Percentiles rank a stretch among this genome's conserved stretches.
These are phyloP conservation scores for Polia nebulosa DNA, from an alignment of 2,888 invertebrate species.

Conservation along the genomic window DNA sequence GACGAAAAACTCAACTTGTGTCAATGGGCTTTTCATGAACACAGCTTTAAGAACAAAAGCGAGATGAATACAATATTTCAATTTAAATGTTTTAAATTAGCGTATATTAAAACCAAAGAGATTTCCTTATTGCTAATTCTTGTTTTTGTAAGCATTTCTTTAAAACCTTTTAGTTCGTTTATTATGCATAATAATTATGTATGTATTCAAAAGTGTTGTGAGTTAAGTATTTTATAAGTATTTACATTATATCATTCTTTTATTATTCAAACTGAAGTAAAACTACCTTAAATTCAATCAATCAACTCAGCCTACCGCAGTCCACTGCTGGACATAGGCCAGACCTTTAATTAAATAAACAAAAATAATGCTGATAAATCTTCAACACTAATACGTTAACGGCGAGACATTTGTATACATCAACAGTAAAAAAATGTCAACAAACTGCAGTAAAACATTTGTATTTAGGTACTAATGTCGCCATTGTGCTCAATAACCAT, in stretches of 20 bases:
- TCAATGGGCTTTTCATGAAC: slow-evolving; percentile 2
- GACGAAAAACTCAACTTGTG: background rate
- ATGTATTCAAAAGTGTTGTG: no score
- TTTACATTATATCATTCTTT: no score
- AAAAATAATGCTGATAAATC: no score
- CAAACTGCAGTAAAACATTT: background rate
- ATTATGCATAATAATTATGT: no score
- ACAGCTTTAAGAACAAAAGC: background rate
- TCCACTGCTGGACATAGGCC: no score
- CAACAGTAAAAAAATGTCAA: background rate
- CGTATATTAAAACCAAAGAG: background rate
- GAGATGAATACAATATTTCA: slow-evolving; percentile 3
- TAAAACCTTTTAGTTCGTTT: background rate
- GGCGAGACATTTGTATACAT: no score
- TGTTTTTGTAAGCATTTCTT: background rate
- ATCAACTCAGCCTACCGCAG: no score
- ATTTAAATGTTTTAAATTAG: background rate
- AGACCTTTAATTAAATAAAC: no score
- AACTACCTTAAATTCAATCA: no score
- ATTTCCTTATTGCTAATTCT: background rate
- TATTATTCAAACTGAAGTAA: no score
- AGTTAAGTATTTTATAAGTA: no score
- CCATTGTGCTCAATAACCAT: slow-evolving; percentile 27
- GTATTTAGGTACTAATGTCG: background rate
- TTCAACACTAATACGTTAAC: no score